Evolutionary conservation across 2,888 invertebrate genomes (phyloP).

Genomic region (Lasioglossum calceatum): DNA sequence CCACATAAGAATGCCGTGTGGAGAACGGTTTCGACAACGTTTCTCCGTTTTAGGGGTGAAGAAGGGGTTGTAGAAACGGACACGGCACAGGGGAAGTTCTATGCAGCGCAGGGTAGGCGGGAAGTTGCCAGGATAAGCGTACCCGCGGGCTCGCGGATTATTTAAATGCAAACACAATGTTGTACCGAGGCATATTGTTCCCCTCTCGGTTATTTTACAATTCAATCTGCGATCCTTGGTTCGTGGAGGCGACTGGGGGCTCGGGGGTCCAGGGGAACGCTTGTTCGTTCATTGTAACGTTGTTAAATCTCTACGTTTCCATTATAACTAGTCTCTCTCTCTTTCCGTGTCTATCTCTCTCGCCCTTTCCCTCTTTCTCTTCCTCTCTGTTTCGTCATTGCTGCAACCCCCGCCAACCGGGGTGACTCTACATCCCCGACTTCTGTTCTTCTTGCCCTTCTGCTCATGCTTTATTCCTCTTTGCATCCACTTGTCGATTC

Average conservation of each 20-base stretch:
- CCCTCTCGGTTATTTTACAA: slow-evolving; percentile 83
- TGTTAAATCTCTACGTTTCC: slow-evolving; percentile 82
- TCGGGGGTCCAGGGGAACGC: slow-evolving; percentile 23
- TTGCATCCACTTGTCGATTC: slow-evolving; percentile 52
- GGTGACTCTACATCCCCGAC: neutral
- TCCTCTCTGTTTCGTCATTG: slow-evolving; percentile 41
- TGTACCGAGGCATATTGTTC: slow-evolving; percentile 81
- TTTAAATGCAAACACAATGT: slow-evolving; percentile 84
- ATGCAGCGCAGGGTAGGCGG: slow-evolving; percentile 28
- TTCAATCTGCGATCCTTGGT: slow-evolving; percentile 80
- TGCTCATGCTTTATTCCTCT: slow-evolving; percentile 26
- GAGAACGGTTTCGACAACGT: neutral
- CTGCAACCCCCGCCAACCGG: slow-evolving; percentile 13
- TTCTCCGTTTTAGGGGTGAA: neutral
- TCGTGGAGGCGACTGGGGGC: slow-evolving; percentile 50
- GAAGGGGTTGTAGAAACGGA: slow-evolving; percentile 19
- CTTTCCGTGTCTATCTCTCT: neutral
- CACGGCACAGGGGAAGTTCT: slow-evolving; percentile 27
- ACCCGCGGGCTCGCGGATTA: slow-evolving; percentile 80
- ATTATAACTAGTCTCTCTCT: slow-evolving; percentile 74
- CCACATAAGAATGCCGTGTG: neutral
- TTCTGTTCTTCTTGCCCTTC: slow-evolving; percentile 2
- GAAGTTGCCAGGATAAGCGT: slow-evolving; percentile 60
- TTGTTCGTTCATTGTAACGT: slow-evolving; percentile 80
- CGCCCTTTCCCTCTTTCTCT: neutral